These are phyloP conservation scores for Cyclargus thomasi DNA, from an alignment of 1,140 invertebrate species.

Conservation along the genomic window DNA sequence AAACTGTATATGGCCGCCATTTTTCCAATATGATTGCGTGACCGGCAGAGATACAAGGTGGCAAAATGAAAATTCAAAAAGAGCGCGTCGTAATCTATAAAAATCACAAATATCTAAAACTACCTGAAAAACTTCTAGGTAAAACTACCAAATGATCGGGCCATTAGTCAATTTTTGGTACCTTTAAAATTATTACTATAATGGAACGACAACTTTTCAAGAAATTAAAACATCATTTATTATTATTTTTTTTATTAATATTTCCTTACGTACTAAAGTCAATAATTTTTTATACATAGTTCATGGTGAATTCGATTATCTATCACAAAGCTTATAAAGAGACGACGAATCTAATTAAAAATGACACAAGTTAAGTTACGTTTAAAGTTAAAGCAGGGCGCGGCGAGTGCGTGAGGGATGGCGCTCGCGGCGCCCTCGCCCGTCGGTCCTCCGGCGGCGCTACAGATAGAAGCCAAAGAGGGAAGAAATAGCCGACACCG, in stretches of 20 bases:
- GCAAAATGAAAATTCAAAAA: too few relatives aligned
- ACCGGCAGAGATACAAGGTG: too few relatives aligned
- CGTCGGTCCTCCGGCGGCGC: conserved; percentile 70
- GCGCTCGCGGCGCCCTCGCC: conserved; percentile 59
- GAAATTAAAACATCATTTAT: conserved; percentile 36
- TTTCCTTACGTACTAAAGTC: conserved; percentile 56
- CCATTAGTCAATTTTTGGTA: too few relatives aligned
- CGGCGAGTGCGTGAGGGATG: conserved; percentile 33
- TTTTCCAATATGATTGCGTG: too few relatives aligned
- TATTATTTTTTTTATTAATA: conserved; percentile 57
- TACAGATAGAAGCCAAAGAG: conserved; percentile 25
- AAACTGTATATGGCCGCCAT: too few relatives aligned
- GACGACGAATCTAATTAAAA: conserved; percentile 45
- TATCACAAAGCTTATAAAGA: conserved; percentile 72
- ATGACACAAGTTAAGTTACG: conserved; percentile 41
- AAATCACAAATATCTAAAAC: too few relatives aligned
- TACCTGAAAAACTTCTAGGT: too few relatives aligned
- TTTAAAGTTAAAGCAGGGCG: conserved; percentile 30
- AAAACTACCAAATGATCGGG: too few relatives aligned
- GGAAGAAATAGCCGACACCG: conserved; percentile 61
- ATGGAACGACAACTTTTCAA: background rate
- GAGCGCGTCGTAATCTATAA: too few relatives aligned
- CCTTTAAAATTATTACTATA: too few relatives aligned
- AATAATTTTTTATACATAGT: conserved; percentile 67
- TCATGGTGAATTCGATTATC: conserved; percentile 65